phyloP scores from a whole-genome alignment of 1,140 invertebrate species.

The Zophobas morio region DNA sequence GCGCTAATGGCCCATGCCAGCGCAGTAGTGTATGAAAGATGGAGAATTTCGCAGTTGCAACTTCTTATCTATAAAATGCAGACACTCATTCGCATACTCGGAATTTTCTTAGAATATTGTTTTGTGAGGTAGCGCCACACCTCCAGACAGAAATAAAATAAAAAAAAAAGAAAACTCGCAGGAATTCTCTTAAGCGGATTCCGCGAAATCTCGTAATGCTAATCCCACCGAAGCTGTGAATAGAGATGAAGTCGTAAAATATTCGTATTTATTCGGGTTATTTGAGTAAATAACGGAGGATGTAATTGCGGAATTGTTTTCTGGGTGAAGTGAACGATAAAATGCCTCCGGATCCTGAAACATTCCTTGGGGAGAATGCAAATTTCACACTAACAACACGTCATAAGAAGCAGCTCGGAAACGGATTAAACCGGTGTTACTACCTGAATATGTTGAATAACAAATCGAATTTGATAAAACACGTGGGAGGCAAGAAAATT shows the following conservation, averaged over 20 bases:
- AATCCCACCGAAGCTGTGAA: conserved; percentile 23
- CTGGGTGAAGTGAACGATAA: conserved; percentile 35
- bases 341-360: conserved; percentile 5
- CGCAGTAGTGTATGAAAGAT: neutral
- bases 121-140: neutral
- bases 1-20: neutral
- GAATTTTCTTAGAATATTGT: conserved; percentile 27
- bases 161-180: conserved; percentile 1
- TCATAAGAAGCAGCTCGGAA: neutral
- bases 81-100: conserved; percentile 23
- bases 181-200: conserved; percentile 32
- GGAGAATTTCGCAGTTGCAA: conserved; percentile 3
- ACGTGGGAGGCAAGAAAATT: no score
- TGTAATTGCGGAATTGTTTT: conserved; percentile 42
- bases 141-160: neutral
- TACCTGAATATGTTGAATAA: neutral
- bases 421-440: neutral
- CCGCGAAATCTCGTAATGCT: conserved; percentile 34
- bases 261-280: conserved; percentile 40
- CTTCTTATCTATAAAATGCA: conserved; percentile 43
- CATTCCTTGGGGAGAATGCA: conserved; percentile 16
- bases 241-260: conserved; percentile 40
- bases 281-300: conserved; percentile 36
- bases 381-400: conserved; percentile 30
- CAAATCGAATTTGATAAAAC: neutral